Evolutionary conservation across 2,113 vertebrate genomes (phyloP).

Genomic region (Sphyrna mokarran): DNA sequence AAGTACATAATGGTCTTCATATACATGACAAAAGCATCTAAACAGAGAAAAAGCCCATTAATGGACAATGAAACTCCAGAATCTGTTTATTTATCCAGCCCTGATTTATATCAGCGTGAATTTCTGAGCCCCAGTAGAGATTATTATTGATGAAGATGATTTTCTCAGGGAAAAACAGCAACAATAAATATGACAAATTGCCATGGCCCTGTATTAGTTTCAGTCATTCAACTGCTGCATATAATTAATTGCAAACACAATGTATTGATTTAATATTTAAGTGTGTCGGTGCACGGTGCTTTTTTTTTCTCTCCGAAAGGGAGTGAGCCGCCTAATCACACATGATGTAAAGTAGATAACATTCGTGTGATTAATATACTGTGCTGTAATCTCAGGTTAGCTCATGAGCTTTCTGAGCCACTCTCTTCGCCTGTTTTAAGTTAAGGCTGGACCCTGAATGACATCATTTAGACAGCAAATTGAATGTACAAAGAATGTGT

Average conservation of each 20-base stretch:
- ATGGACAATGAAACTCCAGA: conserved; percentile 59
- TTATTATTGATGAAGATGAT: conserved; percentile 35
- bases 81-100: conserved; percentile 41
- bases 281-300: background rate
- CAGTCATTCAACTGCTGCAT: background rate
- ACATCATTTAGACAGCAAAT: background rate
- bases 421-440: background rate
- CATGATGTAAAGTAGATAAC: background rate
- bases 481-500: background rate
- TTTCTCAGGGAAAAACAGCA: background rate
- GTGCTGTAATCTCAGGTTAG: background rate
- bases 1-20: conserved; percentile 81
- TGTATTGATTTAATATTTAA: background rate
- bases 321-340: background rate
- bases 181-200: conserved; percentile 33
- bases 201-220: background rate
- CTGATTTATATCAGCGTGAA: conserved; percentile 27
- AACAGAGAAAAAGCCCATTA: conserved; percentile 57
- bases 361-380: conserved; percentile 12
- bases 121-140: background rate
- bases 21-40: conserved; percentile 80
- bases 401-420: background rate
- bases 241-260: conserved; percentile 29
- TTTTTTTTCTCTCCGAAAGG: background rate
- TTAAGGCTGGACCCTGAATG: background rate